A percentile compares a stretch with the other conserved stretches of the same genome.
Evolutionary conservation across 2,797 vertebrate genomes (phyloP).

Genomic region (Discoglossus pictus): DNA sequence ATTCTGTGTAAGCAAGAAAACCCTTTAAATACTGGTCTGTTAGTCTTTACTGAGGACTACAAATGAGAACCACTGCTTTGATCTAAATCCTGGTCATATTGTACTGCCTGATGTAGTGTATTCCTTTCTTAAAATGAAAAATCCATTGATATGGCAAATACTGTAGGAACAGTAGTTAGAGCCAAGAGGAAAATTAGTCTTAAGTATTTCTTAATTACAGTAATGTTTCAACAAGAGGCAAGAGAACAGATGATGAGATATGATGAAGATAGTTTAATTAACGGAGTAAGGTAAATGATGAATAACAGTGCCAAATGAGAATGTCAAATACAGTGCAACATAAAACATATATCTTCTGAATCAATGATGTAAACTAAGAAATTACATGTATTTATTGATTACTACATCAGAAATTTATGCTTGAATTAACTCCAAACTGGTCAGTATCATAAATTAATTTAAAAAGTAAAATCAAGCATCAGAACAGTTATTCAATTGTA

Average conservation of each 20-base stretch:
- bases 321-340: constrained; percentile 13
- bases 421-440: neutral
- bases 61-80: no score
- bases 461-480: constrained; percentile 3
- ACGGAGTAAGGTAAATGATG: constrained; percentile 9
- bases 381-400: neutral
- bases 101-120: no score
- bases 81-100: no score
- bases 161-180: neutral
- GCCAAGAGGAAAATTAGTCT: constrained; percentile 7
- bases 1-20: no score
- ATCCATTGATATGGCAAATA: neutral
- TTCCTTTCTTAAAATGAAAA: no score
- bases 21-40: no score
- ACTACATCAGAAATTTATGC: no score
- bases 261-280: constrained; percentile 18
- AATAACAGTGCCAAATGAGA: constrained; percentile 5
- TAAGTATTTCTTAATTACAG: constrained; percentile 5
- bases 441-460: neutral
- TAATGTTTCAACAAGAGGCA: neutral
- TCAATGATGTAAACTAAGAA: neutral
- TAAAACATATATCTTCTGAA: neutral
- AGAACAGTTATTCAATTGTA: constrained; percentile 10
- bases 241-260: constrained; percentile 15
- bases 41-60: no score